Evolutionary conservation across 2,797 vertebrate species (phyloP), one percentile per base, ranked within the genome.

Genomic region (Hyperoplus immaculatus): DNA sequence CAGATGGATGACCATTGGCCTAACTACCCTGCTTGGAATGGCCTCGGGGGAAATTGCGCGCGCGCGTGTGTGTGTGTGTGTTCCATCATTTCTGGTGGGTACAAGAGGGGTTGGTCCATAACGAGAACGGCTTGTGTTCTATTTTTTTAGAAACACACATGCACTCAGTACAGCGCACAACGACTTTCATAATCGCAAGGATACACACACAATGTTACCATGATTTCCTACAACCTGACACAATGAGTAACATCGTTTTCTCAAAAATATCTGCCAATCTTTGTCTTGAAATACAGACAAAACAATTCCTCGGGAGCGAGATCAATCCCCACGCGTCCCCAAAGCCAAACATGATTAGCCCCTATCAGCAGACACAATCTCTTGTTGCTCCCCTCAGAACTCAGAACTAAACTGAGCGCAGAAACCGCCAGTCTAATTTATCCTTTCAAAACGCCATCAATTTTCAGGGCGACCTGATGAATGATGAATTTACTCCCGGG

Each of bases 291-390:
- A 85, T 59, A 69, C 80, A 86, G 75, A 78, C 72, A 71, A 90
- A 91, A 94, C 75, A 74, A 83, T 94, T 96, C 95, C 81, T 83
- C 49, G 88, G 87, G 72, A 46, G 0, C 62, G 78, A 95, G 94
- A 95, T 95, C 96, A 96, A 96, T 94, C 95, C 89, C 85, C 79
- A 86, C 81, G 77, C 90, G 87, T 93, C 94, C 93, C 93, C 82
- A 87, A 93, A 95, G 94, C 95, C 94, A 95, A 95, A 96, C 94
- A 94, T 91, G 96, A 95, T 96, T 96, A 96, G 90, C 90, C 83
- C 29, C 90, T 95, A 95, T 96, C 94, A 94, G 92, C 29, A 95
- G 93, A 94, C 90, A 87, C 82, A 89, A 95, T 93, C 93, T 93
- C 91, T 29, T 92, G 81, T 81, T 69, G 36, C 68, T 81, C 36